Conservation (phyloP, 2,888 invertebrate genomes). For the Lissocephala sabroskyi region DNA sequence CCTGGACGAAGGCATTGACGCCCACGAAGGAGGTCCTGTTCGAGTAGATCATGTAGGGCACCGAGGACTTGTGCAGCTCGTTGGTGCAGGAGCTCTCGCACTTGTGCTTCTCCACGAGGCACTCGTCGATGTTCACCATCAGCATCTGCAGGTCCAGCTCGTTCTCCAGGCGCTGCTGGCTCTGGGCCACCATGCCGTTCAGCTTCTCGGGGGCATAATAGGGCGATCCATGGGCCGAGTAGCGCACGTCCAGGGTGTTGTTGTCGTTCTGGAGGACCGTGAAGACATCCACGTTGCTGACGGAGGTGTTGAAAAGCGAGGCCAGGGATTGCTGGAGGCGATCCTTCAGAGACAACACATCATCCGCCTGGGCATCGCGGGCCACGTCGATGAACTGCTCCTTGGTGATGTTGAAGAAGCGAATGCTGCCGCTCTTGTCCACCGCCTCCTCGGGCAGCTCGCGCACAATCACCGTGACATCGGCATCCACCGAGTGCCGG, state of each 20-base stretch:
- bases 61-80: slow-evolving; percentile 80
- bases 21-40: slow-evolving; percentile 96
- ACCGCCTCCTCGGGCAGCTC: slow-evolving; percentile 94
- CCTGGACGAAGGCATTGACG: slow-evolving; percentile 86
- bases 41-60: slow-evolving; percentile 89
- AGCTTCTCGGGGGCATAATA: slow-evolving; percentile 91
- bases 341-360: slow-evolving; percentile 68
- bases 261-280: slow-evolving; percentile 83
- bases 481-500: slow-evolving; percentile 83
- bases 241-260: slow-evolving; percentile 86
- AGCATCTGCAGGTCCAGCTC: slow-evolving; percentile 82
- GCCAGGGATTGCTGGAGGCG: slow-evolving; percentile 76
- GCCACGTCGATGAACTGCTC: slow-evolving; percentile 86
- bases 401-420: slow-evolving; percentile 85
- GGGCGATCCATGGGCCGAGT: slow-evolving; percentile 94
- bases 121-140: slow-evolving; percentile 94
- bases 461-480: slow-evolving; percentile 89
- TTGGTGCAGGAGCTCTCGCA: slow-evolving; percentile 87
- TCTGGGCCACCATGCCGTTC: slow-evolving; percentile 85
- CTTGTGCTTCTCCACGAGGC: slow-evolving; percentile 82
- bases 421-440: slow-evolving; percentile 91
- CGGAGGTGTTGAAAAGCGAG: slow-evolving; percentile 82
- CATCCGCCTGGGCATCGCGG: slow-evolving; percentile 58
- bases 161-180: slow-evolving; percentile 81
- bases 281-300: slow-evolving; percentile 92